Evolutionary conservation across 2,888 invertebrate species (phyloP).

Genomic region (Protodeltote pygarga): DNA sequence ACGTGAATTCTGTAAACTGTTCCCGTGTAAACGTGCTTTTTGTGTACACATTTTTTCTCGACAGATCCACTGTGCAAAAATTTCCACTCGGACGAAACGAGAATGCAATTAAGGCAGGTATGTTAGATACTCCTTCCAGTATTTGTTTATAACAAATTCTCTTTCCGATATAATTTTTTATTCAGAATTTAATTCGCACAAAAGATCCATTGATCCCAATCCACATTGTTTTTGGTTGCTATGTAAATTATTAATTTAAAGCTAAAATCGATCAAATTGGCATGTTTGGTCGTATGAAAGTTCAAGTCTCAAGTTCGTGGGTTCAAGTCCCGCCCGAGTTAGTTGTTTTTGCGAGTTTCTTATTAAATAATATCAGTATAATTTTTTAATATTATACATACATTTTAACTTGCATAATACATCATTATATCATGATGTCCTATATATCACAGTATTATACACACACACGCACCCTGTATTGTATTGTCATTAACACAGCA

Average conservation of each 20-base stretch:
- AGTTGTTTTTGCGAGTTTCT: too few relatives aligned
- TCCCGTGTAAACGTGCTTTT: neutral
- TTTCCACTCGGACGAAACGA: neutral
- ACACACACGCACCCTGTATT: too few relatives aligned
- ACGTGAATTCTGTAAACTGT: neutral
- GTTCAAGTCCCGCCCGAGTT: too few relatives aligned
- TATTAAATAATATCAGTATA: too few relatives aligned
- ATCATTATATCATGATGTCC: too few relatives aligned
- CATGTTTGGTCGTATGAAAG: too few relatives aligned
- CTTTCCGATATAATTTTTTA: neutral
- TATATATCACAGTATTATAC: too few relatives aligned
- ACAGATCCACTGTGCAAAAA: neutral
- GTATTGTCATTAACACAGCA: too few relatives aligned
- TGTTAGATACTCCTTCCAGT: neutral
- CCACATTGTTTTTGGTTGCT: neutral
- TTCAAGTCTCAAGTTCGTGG: too few relatives aligned
- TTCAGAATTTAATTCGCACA: neutral
- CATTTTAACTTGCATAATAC: too few relatives aligned
- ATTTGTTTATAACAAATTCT: neutral
- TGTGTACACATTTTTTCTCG: neutral
- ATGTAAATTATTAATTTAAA: neutral
- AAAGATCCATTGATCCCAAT: neutral
- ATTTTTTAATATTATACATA: too few relatives aligned
- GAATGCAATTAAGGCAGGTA: conserved; percentile 16
- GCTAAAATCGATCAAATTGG: neutral